phyloP scores from a whole-genome alignment of 2,113 vertebrate genomes.

The Hippopotamus amphibius region DNA sequence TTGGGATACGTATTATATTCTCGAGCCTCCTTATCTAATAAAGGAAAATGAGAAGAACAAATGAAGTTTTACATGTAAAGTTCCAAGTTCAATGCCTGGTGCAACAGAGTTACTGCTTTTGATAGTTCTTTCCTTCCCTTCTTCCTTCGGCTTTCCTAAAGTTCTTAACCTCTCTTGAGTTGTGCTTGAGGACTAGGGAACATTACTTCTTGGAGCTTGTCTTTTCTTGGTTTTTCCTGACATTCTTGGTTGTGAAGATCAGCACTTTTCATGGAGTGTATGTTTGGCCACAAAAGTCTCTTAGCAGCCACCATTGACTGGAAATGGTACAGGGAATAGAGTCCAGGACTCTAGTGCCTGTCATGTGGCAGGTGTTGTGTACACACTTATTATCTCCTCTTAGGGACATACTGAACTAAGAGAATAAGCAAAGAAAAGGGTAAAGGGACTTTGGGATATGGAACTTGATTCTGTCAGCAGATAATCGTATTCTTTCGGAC shows the following conservation, averaged over 20 bases:
- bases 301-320: neutral
- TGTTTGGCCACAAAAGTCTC: neutral
- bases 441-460: neutral
- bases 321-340: neutral
- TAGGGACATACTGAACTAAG: neutral
- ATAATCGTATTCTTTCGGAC: neutral
- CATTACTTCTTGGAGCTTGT: neutral
- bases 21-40: neutral
- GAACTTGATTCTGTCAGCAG: neutral
- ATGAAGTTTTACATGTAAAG: neutral
- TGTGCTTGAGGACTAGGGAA: neutral
- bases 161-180: constrained; percentile 5
- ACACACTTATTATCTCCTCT: neutral
- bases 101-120: neutral
- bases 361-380: neutral
- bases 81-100: neutral
- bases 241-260: neutral
- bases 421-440: neutral
- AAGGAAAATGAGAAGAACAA: constrained; percentile 21
- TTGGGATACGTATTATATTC: neutral
- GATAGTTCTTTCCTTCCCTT: neutral
- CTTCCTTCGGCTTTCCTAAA: neutral
- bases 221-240: constrained; percentile 40
- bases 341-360: neutral
- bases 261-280: neutral